A percentile compares a stretch with the other conserved stretches of the same genome.
Evolutionary conservation across 2,888 invertebrate genomes (phyloP).

Genomic region (Lithophane leautieri): DNA sequence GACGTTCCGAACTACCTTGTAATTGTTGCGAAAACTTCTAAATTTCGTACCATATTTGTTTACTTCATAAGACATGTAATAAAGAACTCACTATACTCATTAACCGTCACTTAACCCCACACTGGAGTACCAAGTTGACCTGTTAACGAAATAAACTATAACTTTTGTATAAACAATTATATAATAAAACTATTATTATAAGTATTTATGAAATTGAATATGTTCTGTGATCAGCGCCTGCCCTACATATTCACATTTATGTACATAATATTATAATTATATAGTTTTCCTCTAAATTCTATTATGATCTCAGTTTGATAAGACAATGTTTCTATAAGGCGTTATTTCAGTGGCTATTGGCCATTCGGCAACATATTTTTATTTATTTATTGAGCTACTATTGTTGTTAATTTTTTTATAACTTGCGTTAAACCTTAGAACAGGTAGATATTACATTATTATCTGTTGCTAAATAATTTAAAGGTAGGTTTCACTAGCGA

Average conservation of each 20-base stretch:
- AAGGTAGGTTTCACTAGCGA: slow-evolving; percentile 18
- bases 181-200: slow-evolving; percentile 47
- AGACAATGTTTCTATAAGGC: slow-evolving; percentile 33
- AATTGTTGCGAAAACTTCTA: neutral
- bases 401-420: slow-evolving; percentile 29
- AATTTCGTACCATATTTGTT: slow-evolving; percentile 15
- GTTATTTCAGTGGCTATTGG: slow-evolving; percentile 2
- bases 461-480: slow-evolving; percentile 19
- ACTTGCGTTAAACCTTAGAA: slow-evolving; percentile 43
- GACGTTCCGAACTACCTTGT: too few species aligned
- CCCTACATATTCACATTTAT: slow-evolving; percentile 46
- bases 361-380: slow-evolving; percentile 26
- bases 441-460: slow-evolving; percentile 14
- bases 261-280: slow-evolving; percentile 38
- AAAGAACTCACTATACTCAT: neutral
- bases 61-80: slow-evolving; percentile 6
- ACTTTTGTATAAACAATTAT: slow-evolving; percentile 51
- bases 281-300: slow-evolving; percentile 29
- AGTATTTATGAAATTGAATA: slow-evolving; percentile 33
- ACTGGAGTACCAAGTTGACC: neutral
- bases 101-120: neutral
- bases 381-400: neutral
- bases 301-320: slow-evolving; percentile 18
- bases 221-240: slow-evolving; percentile 15
- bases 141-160: slow-evolving; percentile 39